phyloP scores from a whole-genome alignment of 2,113 vertebrate genomes.

The Albula goreensis region DNA sequence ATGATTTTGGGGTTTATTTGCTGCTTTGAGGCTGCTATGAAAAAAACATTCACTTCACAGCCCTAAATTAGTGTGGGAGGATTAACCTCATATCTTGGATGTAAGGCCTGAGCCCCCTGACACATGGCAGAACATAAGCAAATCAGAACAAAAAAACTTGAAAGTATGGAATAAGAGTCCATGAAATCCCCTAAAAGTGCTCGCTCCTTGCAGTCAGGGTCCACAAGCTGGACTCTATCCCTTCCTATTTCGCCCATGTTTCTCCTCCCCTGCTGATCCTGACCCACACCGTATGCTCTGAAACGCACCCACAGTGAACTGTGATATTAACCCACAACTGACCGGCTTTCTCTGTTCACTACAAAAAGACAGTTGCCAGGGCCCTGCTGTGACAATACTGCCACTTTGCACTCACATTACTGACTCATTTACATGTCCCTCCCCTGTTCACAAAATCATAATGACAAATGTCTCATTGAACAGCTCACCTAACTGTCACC shows the following conservation, averaged over 20 bases:
- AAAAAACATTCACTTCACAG: neutral
- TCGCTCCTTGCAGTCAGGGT: neutral
- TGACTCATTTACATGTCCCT: neutral
- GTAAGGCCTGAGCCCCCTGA: neutral
- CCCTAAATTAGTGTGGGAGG: neutral
- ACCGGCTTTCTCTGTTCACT: constrained; percentile 50
- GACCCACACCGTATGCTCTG: neutral
- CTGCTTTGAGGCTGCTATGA: neutral
- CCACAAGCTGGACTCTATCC: neutral
- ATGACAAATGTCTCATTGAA: neutral
- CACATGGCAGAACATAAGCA: neutral
- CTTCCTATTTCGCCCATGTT: neutral
- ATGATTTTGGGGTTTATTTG: neutral
- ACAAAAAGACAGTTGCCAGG: constrained; percentile 28
- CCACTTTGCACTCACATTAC: constrained; percentile 31
- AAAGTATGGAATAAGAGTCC: neutral
- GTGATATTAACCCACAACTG: constrained; percentile 56
- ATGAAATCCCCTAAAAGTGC: neutral
- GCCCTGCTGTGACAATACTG: constrained; percentile 38
- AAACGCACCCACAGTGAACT: neutral
- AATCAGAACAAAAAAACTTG: neutral
- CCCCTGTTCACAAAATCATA: neutral
- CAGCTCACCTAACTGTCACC: constrained; percentile 12
- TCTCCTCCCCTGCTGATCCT: neutral
- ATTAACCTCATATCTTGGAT: neutral